Evolutionary conservation across 2,113 vertebrate genomes (phyloP), one percentile per base, ranked within the genome.

Genomic region (Platysternon megacephalum): DNA sequence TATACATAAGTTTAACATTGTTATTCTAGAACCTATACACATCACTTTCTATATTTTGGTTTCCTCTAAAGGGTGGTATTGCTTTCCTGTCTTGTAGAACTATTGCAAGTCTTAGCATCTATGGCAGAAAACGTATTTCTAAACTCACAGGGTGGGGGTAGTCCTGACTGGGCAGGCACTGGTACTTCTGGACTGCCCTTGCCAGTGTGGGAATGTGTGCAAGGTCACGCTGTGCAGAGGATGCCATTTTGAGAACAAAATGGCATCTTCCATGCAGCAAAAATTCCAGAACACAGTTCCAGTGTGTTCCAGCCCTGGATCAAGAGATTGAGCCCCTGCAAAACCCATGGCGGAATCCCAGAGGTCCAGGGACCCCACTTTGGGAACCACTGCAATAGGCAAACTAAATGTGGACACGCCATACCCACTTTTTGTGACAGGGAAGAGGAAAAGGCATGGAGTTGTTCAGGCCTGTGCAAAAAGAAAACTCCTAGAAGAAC

Each of bases 371-470:
- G 32, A n/a, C 32, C 32, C 3, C 17, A 8, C 35, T n/a, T n/a
- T 68, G 35, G 17, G 35, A 68, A n/a, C 65, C 19, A n/a, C 12
- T 82, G 28, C 32, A 58, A 24, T 1, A 72, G 61, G 48, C 17
- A 22, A 85, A 22, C 10, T 79, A 35, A 80, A 56, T 53, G 11
- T 21, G 17, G 35, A 68, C 35, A 68, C 65, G 39, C 35, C 17
- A 68, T 16, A 68, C 17, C 35, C 35, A 39, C 65, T 39, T 68
- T 68, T 39, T 68, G 65, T 19, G 35, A 68, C 17, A 35, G 56
- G 28, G 8, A 68, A 35, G 17, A 68, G 35, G 2, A 5, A 49
- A 86, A 80, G 48, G 5, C 26, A 42, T 14, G 0, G 0, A 44
- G 42, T 76, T 83, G 46, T 2, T 53, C 42, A 52, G 85, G 49